These are phyloP conservation scores for Clavelina lepadiformis DNA, from an alignment of 23 tunicate genomes.

Conservation along the genomic window DNA sequence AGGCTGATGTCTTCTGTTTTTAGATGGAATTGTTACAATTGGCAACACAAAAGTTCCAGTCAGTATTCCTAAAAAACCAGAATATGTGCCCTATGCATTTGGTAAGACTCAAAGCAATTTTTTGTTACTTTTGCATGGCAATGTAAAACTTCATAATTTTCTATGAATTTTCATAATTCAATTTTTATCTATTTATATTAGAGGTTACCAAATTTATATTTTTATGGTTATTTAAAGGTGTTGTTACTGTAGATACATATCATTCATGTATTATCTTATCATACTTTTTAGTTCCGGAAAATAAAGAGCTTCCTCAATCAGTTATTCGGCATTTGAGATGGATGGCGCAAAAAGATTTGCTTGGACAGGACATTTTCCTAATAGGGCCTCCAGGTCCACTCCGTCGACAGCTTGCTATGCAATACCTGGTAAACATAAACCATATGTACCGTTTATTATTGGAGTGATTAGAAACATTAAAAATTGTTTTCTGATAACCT, in stretches of 20 bases:
- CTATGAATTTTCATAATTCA: not conserved
- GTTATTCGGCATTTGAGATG: slow-evolving; percentile 72
- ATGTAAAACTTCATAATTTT: not conserved
- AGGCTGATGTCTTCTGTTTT: not conserved
- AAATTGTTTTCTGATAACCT: not conserved
- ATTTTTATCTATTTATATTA: not conserved
- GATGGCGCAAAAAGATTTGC: slow-evolving; percentile 92
- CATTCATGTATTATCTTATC: no score
- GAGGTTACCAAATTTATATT: no score
- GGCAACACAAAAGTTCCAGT: slow-evolving; percentile 83
- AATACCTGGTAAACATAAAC: slow-evolving; percentile 52
- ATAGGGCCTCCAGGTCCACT: slow-evolving; percentile 97
- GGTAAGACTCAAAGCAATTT: slow-evolving; percentile 30
- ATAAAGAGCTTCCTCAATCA: slow-evolving; percentile 65
- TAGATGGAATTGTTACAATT: slow-evolving; percentile 76
- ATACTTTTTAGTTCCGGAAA: slow-evolving; percentile 40
- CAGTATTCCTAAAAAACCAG: slow-evolving; percentile 57
- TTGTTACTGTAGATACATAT: no score
- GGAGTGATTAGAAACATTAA: not conserved
- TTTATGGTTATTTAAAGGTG: no score
- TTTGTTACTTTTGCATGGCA: not conserved
- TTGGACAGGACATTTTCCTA: slow-evolving; percentile 87
- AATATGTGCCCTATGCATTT: slow-evolving; percentile 65
- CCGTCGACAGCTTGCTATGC: slow-evolving; percentile 72
- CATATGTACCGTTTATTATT: not conserved